These are phyloP conservation scores for Dinothrombium tinctorium DNA, from an alignment of 1,140 invertebrate species.

Conservation along the genomic window DNA sequence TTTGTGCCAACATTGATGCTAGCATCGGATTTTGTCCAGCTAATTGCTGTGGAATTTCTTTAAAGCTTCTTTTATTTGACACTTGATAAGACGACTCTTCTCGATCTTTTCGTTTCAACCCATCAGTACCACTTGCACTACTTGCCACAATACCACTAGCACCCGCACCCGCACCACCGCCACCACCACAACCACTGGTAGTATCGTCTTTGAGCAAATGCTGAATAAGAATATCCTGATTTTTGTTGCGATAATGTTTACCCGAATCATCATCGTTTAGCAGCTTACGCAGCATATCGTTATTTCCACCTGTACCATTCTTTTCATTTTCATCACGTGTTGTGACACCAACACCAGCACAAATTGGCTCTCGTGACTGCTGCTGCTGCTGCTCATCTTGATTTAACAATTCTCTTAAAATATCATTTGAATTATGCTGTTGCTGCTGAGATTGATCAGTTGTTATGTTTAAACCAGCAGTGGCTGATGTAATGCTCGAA, in stretches of 20 bases:
- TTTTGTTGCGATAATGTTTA: background rate
- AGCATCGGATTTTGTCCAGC: conserved; percentile 18
- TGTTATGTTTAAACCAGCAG: background rate
- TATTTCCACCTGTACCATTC: background rate
- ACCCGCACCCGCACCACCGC: background rate
- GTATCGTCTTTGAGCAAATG: background rate
- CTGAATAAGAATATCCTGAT: conserved; percentile 1
- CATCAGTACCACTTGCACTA: background rate
- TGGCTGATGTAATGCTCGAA: background rate
- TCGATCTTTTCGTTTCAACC: background rate
- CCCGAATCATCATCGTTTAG: conserved; percentile 9
- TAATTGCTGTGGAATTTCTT: conserved; percentile 8
- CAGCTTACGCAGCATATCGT: conserved; percentile 11
- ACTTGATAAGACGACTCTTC: background rate
- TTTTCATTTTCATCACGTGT: background rate
- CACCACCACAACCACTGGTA: background rate
- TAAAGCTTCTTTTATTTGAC: background rate
- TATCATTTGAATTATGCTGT: conserved; percentile 7
- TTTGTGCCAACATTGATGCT: conserved; percentile 18
- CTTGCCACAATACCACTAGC: background rate
- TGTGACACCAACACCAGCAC: background rate
- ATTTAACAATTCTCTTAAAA: conserved; percentile 15
- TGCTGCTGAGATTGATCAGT: background rate
- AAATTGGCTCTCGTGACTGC: background rate
- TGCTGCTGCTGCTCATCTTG: conserved; percentile 11